Conservation (phyloP, 2,797 vertebrate species). For the Meda fulgida region DNA sequence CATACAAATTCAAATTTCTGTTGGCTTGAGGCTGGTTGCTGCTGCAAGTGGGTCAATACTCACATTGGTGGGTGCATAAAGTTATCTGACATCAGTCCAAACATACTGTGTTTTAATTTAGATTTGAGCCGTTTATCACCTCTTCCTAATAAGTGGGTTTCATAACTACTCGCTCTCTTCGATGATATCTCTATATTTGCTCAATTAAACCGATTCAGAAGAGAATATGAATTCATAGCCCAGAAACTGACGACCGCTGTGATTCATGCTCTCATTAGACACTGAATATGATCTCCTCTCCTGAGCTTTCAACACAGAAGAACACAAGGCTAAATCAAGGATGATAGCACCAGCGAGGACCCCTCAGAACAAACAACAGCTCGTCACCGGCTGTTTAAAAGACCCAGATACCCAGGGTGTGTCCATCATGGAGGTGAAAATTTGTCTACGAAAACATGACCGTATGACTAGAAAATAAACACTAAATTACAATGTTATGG, state of each 20-base stretch:
- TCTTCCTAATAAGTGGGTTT: slow-evolving; percentile 26
- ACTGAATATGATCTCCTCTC: slow-evolving; percentile 36
- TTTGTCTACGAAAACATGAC: too few relatives aligned
- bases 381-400: slow-evolving; percentile 20
- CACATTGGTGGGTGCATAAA: slow-evolving; percentile 34
- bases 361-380: slow-evolving; percentile 27
- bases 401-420: not conserved
- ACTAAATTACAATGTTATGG: too few relatives aligned
- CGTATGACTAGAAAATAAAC: too few relatives aligned
- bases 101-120: slow-evolving; percentile 29
- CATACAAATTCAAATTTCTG: slow-evolving; percentile 23
- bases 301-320: not conserved
- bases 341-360: slow-evolving; percentile 33
- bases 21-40: slow-evolving; percentile 16
- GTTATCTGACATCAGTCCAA: slow-evolving; percentile 35
- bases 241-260: slow-evolving; percentile 6
- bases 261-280: slow-evolving; percentile 45
- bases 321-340: slow-evolving; percentile 40
- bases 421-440: too few relatives aligned
- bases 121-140: slow-evolving; percentile 5
- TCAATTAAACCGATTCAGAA: slow-evolving; percentile 38
- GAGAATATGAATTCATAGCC: slow-evolving; percentile 30
- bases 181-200: slow-evolving; percentile 16
- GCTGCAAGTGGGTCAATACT: slow-evolving; percentile 52
- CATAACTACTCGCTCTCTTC: slow-evolving; percentile 6